Conservation (phyloP, 2,113 vertebrate species). For the Toxotes jaculatrix region DNA sequence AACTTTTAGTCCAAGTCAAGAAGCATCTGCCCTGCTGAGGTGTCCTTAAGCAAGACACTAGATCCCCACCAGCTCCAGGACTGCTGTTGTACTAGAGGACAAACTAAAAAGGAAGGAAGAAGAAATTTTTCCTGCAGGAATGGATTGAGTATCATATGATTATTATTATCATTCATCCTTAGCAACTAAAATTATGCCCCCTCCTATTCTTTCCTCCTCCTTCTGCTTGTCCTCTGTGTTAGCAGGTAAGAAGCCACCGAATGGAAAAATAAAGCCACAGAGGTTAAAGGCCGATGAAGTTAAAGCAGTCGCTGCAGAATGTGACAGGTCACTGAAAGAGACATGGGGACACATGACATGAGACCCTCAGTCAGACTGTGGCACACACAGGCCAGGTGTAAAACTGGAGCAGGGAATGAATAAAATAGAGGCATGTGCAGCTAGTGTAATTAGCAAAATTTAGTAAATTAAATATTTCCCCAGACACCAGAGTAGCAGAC, state of each 20-base stretch:
- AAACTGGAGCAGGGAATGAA: not conserved
- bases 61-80: conserved; percentile 33
- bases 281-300: not conserved
- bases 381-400: not conserved
- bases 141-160: conserved; percentile 64
- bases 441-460: not conserved
- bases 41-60: conserved; percentile 58
- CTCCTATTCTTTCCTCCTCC: not conserved
- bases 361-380: conserved; percentile 4
- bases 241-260: conserved; percentile 17
- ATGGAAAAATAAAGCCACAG: conserved; percentile 35
- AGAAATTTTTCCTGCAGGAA: conserved; percentile 46
- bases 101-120: no score
- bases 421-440: not conserved
- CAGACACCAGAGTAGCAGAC: no score
- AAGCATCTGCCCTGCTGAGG: conserved; percentile 16
- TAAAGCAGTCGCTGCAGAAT: conserved; percentile 36
- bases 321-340: conserved; percentile 43
- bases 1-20: conserved; percentile 14
- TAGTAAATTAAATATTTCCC: not conserved
- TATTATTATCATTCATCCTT: conserved; percentile 45
- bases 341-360: conserved; percentile 28
- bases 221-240: conserved; percentile 20
- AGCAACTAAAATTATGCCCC: conserved; percentile 27
- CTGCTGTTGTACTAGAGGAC: conserved; percentile 25